Conservation (phyloP, 2,888 invertebrate species). For the Gnatocerus cornutus region DNA sequence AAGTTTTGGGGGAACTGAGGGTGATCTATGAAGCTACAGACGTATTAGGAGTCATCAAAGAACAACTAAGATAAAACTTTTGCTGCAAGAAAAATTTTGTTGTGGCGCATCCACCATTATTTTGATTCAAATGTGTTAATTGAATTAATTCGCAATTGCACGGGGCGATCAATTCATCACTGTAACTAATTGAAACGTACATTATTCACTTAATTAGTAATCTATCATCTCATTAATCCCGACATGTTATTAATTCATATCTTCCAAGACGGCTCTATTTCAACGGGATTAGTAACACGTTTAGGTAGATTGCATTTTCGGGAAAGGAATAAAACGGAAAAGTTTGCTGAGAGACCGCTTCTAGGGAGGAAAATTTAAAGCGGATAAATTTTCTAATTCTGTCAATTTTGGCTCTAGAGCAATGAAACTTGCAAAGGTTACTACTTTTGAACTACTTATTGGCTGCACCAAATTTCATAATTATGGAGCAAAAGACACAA, state of each 20-base stretch:
- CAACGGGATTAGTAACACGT: no score
- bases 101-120: background rate
- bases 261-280: background rate
- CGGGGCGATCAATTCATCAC: background rate
- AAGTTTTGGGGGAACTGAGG: conserved; percentile 1
- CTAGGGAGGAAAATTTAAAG: no score
- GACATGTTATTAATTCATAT: conserved; percentile 28
- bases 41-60: background rate
- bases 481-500: no score
- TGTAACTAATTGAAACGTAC: conserved; percentile 12
- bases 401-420: no score
- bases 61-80: background rate
- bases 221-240: conserved; percentile 22
- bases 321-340: no score
- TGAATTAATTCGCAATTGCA: background rate
- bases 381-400: no score
- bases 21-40: conserved; percentile 22
- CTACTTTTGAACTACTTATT: no score
- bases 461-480: no score
- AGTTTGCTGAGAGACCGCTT: no score
- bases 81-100: background rate
- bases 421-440: no score
- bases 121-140: background rate
- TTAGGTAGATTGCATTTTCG: no score
- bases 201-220: conserved; percentile 30